These are phyloP conservation scores for Palloptera scutellata DNA, from an alignment of 2,888 invertebrate genomes.

Conservation along the genomic window DNA sequence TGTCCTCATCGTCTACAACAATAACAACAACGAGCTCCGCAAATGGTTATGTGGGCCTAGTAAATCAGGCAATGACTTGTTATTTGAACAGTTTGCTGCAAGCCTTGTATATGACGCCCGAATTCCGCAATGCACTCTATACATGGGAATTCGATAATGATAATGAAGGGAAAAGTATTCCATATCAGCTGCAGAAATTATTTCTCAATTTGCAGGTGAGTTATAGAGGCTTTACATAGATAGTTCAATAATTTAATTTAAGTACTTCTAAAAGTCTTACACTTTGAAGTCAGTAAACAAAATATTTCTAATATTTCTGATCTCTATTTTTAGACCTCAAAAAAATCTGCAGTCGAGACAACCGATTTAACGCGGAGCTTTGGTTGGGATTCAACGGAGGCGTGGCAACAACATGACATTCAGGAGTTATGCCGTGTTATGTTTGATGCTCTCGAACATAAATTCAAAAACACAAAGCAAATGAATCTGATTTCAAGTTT, in stretches of 20 bases:
- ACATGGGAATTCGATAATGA: constrained; percentile 81
- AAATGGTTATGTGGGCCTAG: constrained; percentile 75
- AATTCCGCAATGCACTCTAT: constrained; percentile 88
- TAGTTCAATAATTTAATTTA: too few relatives aligned
- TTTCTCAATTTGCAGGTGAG: constrained; percentile 81
- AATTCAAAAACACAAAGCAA: constrained; percentile 83
- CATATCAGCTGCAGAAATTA: constrained; percentile 84
- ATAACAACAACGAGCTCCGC: constrained; percentile 19
- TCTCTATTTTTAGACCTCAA: constrained; percentile 71
- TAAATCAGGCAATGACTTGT: constrained; percentile 93
- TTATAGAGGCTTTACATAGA: not conserved
- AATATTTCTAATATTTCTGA: not conserved
- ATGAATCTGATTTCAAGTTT: constrained; percentile 82
- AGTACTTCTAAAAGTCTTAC: too few relatives aligned
- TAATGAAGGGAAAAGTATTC: constrained; percentile 77
- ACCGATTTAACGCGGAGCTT: constrained; percentile 87
- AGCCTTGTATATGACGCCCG: constrained; percentile 90
- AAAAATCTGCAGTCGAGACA: constrained; percentile 82
- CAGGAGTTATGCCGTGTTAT: constrained; percentile 89
- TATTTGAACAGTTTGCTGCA: constrained; percentile 89
- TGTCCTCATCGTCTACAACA: constrained; percentile 23
- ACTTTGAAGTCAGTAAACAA: too few relatives aligned
- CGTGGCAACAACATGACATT: constrained; percentile 93
- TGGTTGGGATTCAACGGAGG: constrained; percentile 89
- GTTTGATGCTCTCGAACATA: constrained; percentile 88